Evolutionary conservation across 2,113 vertebrate genomes (phyloP), one percentile per base, ranked within the genome.

Genomic region (Crocuta crocuta): DNA sequence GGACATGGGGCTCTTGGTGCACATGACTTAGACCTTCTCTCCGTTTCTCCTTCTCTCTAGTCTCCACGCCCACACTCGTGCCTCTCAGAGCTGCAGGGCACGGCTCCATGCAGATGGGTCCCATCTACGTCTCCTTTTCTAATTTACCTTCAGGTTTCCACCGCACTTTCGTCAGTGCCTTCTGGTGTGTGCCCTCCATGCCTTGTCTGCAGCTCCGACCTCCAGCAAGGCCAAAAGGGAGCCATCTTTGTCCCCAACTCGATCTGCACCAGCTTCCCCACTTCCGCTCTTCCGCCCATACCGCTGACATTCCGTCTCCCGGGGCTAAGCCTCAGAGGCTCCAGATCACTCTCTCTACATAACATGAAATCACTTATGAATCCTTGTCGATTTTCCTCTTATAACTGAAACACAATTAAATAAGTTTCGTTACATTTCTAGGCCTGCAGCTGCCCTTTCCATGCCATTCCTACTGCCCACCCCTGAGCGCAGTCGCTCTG

Each of bases 281-380:
- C 26, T 78, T 78, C 68, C 16, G 65, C 70, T 74, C 19, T 5
- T 48, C 66, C 79, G 45, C 50, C 81, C 33, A 0, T 1, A 12
- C 48, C 17, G 24, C 12, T 8, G 4, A 13, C 19, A 43, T 19
- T 58, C 26, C 3, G 11, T 70, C 45, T 92, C 33, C 13, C 9
- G 7, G 33, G 31, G 4, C 26, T 17, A 5, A 39, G 1, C 5
- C 31, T 65, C 1, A 0, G 16, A 74, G 31, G 7, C 63, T 50
- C 45, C 65, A 45, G 3, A 45, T 55, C 33, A 9, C 12, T 55
- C 24, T 61, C 23, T 89, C 76, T 84, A 12, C 4, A 70, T 26
- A n/a, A 11, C 3, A 4, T 76, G 21, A 81, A 80, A 61, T 89
- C 19, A 68, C 17, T 61, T 55, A 13, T 23, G 21, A 70, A 17